Evolutionary conservation across 2,888 invertebrate genomes (phyloP).

Genomic region (Dasysyrphus albostriatus): DNA sequence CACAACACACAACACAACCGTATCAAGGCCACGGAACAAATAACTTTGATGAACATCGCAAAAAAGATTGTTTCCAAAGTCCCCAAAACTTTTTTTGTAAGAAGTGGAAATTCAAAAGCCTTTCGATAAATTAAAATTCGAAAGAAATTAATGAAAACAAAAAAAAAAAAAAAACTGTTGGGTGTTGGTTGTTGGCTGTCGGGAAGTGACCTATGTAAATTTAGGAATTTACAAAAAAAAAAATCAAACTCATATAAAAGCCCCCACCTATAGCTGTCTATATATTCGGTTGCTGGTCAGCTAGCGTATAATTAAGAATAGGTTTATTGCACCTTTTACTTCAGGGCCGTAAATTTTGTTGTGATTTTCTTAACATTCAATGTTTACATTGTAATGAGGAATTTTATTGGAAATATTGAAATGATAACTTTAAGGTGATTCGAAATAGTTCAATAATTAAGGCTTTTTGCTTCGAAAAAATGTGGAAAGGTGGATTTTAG

Average conservation of each 20-base stretch:
- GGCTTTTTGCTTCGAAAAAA: no score
- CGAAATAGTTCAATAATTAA: no score
- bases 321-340: neutral
- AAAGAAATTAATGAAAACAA: constrained; percentile 11
- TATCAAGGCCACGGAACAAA: constrained; percentile 39
- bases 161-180: neutral
- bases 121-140: constrained; percentile 19
- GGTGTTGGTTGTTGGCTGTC: neutral
- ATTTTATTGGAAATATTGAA: neutral
- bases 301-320: neutral
- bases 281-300: neutral
- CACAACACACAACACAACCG: constrained; percentile 29
- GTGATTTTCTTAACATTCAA: neutral
- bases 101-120: constrained; percentile 3
- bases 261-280: no score
- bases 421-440: neutral
- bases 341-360: neutral
- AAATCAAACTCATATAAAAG: constrained; percentile 27
- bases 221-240: constrained; percentile 13
- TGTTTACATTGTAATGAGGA: neutral
- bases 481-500: no score
- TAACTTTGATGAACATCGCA: constrained; percentile 17
- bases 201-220: constrained; percentile 53
- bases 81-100: neutral
- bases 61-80: constrained; percentile 20